Conservation (phyloP, 2,888 invertebrate genomes). For the Meghimatium bilineatum region DNA sequence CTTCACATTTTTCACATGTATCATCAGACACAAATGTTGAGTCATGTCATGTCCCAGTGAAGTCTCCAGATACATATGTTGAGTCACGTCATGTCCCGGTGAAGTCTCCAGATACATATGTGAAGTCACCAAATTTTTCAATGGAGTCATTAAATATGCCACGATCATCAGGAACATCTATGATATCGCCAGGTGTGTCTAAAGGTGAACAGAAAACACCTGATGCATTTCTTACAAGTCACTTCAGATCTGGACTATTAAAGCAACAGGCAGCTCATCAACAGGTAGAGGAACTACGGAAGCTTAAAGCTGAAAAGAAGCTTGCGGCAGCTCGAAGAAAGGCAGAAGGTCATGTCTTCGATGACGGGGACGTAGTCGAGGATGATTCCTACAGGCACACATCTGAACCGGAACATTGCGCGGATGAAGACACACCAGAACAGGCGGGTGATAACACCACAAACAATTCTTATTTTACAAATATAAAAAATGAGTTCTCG, state of each 20-base stretch:
- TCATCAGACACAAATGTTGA: too few relatives aligned
- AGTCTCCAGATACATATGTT: too few relatives aligned
- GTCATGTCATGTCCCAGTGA: background rate
- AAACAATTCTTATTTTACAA: background rate
- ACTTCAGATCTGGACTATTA: background rate
- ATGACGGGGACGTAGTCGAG: background rate
- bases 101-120: too few relatives aligned
- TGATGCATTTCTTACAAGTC: background rate
- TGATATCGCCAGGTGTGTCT: conserved; percentile 12
- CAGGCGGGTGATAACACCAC: background rate
- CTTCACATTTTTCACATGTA: background rate
- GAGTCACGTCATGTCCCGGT: background rate
- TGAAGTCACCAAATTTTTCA: background rate
- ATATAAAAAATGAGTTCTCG: background rate
- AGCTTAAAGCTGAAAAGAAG: conserved; percentile 47
- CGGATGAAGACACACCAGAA: background rate
- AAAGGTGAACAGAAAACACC: conserved; percentile 3
- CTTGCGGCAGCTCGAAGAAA: conserved; percentile 26
- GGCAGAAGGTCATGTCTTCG: background rate
- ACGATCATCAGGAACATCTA: background rate
- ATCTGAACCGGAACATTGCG: background rate
- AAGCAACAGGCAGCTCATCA: conserved; percentile 37
- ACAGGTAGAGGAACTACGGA: conserved; percentile 43
- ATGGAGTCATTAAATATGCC: background rate
- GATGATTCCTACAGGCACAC: background rate